Percentiles rank a stretch among this genome's conserved stretches.
phyloP scores from a whole-genome alignment of 2,113 vertebrate genomes.

The Cercocebus atys region DNA sequence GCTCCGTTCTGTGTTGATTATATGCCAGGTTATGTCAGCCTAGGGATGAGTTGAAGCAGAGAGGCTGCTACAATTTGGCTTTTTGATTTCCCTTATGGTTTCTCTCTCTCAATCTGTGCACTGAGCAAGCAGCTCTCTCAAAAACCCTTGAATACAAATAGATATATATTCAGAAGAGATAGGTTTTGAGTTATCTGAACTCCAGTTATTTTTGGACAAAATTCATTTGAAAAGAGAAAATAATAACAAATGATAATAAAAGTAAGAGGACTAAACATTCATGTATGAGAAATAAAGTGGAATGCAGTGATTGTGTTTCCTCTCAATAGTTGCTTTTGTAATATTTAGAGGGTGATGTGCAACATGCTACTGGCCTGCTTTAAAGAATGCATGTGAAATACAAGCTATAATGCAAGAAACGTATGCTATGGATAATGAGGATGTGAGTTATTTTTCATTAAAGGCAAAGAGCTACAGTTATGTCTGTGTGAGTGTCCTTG shows the following conservation, averaged over 20 bases:
- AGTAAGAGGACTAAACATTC: background rate
- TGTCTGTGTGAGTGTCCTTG: background rate
- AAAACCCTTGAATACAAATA: background rate
- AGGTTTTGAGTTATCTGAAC: background rate
- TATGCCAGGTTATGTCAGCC: background rate
- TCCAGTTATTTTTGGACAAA: background rate
- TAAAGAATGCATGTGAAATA: background rate
- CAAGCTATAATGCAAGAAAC: background rate
- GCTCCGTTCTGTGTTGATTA: background rate
- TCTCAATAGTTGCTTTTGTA: background rate
- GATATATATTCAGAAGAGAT: background rate
- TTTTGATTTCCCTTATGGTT: conserved; percentile 43
- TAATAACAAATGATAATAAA: background rate
- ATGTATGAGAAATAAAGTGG: background rate
- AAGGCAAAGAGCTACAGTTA: background rate
- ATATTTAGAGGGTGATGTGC: background rate
- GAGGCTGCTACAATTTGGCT: background rate
- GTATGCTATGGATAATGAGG: background rate
- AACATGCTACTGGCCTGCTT: background rate
- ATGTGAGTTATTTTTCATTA: background rate
- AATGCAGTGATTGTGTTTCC: background rate
- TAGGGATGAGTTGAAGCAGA: background rate
- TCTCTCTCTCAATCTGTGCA: background rate
- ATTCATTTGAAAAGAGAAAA: background rate
- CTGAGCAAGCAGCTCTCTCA: background rate